Base-by-base conservation (phyloP, 1,140 invertebrate genomes). In the Oryzaephilus surinamensis region DNA sequence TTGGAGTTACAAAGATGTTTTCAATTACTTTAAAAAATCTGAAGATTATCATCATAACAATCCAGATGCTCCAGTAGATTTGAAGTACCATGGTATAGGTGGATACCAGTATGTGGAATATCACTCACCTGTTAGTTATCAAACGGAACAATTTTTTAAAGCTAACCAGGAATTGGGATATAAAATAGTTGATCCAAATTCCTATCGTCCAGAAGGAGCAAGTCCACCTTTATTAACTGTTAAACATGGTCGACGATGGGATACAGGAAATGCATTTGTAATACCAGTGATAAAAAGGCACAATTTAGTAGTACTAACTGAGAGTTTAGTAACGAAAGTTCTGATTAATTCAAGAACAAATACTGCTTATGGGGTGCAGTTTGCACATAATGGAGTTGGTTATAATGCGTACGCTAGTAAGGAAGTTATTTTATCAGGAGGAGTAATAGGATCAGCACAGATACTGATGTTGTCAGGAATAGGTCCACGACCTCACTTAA, bases 291-390 rank as follows among this genome's bases (percentile, higher is more conserved):
- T 24, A 11, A 50, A 69, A 33, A 63, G 74, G 14, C 63, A 59
- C 30, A 78, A 78, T 51, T 57, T 79, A 2, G 52, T 63, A 28
- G 61, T 78, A 3, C 64, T 70, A 4, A 73, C 33, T 3, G 18
- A 20, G 11, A 32, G 28, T 8, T 68, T 61, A 2, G 76, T 73
- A 2, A 71, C 70, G 1, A 77, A 71, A 64, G 49, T 84, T 2
- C 74, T 87, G 39, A 72, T 87, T 54, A 59, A 61, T 2, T n/a
- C n/a, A n/a, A 54, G 55, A 46, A 54, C 68, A 52, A 79, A 76
- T 52, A 61, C 44, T 21, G 69, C 70, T 2, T 61, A 65, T 3
- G 76, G 76, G 1, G 68, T 80, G 0, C 50, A 64, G 30, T 71
- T 62, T 45, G 39, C 60, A 16, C 46, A 59, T 13, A 38, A 60